Evolutionary conservation across 2,797 vertebrate genomes (phyloP).

Genomic region (Oreochromis grahami): DNA sequence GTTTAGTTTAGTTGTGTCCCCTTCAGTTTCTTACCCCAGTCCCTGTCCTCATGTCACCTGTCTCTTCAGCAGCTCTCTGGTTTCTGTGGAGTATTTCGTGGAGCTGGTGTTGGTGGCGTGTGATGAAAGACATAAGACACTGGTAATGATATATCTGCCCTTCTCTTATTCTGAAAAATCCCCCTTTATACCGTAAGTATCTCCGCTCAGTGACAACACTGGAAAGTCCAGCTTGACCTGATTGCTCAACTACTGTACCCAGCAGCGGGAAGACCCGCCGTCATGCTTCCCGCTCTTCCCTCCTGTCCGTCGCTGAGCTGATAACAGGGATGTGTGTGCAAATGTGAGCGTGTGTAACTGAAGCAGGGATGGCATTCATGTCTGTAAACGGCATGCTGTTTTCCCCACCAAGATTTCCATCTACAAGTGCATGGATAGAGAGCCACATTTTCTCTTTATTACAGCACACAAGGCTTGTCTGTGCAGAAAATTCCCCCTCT

Average conservation of each 20-base stretch:
- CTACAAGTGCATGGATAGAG: neutral
- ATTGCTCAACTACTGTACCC: constrained; percentile 21
- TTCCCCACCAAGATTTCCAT: neutral
- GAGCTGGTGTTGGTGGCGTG: neutral
- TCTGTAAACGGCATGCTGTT: constrained; percentile 9
- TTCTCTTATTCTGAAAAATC: constrained; percentile 25
- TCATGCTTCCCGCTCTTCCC: constrained; percentile 27
- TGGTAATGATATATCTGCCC: neutral
- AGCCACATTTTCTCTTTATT: constrained; percentile 17
- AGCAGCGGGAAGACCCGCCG: neutral
- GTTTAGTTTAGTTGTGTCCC: neutral
- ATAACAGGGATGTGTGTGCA: constrained; percentile 9
- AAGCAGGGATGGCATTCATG: constrained; percentile 10
- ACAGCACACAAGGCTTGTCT: constrained; percentile 31
- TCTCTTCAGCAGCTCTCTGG: constrained; percentile 9
- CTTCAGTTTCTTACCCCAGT: constrained; percentile 18
- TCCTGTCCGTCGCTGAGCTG: neutral
- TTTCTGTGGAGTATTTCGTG: constrained; percentile 5
- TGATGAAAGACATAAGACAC: constrained; percentile 11
- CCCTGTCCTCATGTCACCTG: constrained; percentile 24
- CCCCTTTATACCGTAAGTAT: neutral
- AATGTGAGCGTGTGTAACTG: neutral
- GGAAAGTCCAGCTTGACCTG: constrained; percentile 50
- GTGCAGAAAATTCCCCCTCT: constrained; percentile 32
- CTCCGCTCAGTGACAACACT: neutral